Evolutionary conservation across 2,888 invertebrate genomes (phyloP), one percentile per base, ranked within the genome.

Genomic region (Diplolepis rosae): DNA sequence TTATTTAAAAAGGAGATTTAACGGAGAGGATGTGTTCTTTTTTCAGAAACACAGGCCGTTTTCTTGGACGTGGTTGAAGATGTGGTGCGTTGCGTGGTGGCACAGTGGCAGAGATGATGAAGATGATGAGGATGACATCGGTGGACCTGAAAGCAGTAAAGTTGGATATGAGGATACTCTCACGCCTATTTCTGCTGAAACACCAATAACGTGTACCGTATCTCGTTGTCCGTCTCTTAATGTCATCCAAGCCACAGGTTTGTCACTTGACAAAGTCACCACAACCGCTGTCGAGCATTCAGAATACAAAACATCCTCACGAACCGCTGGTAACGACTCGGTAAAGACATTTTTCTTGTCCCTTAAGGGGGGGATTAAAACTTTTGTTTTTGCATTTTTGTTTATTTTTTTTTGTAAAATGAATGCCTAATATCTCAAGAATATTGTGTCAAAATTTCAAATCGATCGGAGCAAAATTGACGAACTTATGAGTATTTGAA

Each of bases 21-120:
- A 24, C 11, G 7, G n/a, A n/a, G n/a, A n/a, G n/a, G n/a, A n/a
- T n/a, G n/a, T n/a, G n/a, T n/a, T n/a, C n/a, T n/a, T n/a, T 65
- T 71, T 70, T 5, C 79, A 89, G 88, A 88, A 89, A 79, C 85
- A 90, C 81, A 86, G 90, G 80, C 90, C 90, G 81, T 89, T 92
- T 76, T 89, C 90, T 78, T 87, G 90, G 90, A 91, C 92, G 13
- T 92, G 92, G 91, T 70, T 90, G 68, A 87, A 93, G 75, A 93
- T 93, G 77, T 95, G 95, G 96, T 96, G 96, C 88, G 92, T 95
- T 70, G 95, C 95, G 85, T 96, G 96, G 96, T 96, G 95, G 95
- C 95, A 95, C 88, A 95, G 95, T 13, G 96, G 96, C 0, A 91
- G 95, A 42, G 95, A 96, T 75, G 95, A 96, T 83, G 91, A 93